Percentiles rank a stretch among this genome's conserved stretches.
Conservation (phyloP, 2,113 vertebrate species). For the Sterna hirundo region DNA sequence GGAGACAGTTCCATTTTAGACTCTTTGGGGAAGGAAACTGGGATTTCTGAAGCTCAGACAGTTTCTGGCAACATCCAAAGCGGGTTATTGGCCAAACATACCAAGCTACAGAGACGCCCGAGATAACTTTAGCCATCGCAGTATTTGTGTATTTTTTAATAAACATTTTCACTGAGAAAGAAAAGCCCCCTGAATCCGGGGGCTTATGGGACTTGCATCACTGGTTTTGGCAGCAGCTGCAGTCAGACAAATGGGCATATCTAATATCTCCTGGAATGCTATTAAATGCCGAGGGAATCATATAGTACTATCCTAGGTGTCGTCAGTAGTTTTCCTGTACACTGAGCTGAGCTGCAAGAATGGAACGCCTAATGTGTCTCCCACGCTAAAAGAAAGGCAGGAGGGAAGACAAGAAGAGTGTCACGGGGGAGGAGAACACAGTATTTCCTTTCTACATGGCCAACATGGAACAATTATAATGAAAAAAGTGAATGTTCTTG, state of each 20-base stretch:
- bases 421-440: neutral
- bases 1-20: neutral
- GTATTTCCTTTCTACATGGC: neutral
- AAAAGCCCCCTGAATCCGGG: neutral
- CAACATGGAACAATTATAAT: neutral
- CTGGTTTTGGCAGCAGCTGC: slow-evolving; percentile 30
- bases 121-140: neutral
- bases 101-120: neutral
- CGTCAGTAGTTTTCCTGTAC: neutral
- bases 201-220: neutral
- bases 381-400: neutral
- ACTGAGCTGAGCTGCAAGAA: neutral
- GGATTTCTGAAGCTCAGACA: neutral
- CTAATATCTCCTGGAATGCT: neutral
- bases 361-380: neutral
- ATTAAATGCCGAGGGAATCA: neutral
- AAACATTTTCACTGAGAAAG: slow-evolving; percentile 10
- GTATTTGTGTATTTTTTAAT: neutral
- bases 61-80: neutral
- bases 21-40: neutral
- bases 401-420: neutral
- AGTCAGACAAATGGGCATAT: neutral
- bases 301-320: neutral
- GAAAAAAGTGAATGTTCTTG: neutral
- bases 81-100: neutral